Evolutionary conservation across 2,888 invertebrate species (phyloP), one percentile per base, ranked within the genome.

Genomic region (Chalcosyrphus nemorum): DNA sequence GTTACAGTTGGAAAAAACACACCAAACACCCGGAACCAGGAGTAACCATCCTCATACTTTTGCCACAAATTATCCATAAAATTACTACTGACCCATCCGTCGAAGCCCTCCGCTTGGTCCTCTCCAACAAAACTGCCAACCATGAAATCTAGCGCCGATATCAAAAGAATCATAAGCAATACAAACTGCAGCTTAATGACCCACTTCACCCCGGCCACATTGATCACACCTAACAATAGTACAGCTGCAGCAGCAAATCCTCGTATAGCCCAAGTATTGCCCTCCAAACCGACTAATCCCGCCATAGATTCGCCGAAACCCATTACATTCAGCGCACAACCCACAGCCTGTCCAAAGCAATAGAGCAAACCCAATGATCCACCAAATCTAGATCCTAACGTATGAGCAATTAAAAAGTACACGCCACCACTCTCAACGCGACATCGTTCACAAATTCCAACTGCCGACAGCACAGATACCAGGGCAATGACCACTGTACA

Each of bases 1-100:
- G 99, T 98, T 24, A 99, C 97, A 0, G 99, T 98, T 11, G 99
- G 98, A 91, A 99, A 99, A 92, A 99, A 99, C 1, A 99, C 97
- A 29, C 99, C 99, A 92, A 99, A 98, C 43, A 98, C 97, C 61
- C 96, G 96, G 92, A 99, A 99, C 96, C 98, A 99, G 80, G 95
- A 96, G 88, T 98, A 96, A 6, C 95, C 95, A 68, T 95, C 93
- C 65, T 94, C 93, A 92, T 97, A 98, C 65, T 94, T 93, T 0
- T 97, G 94, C 92, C 95, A 96, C 45, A 96, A 94, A 90, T 98
- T 98, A 87, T 96, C 94, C 68, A 93, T 92, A 87, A 98, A 94
- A 88, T 96, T 96, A 11, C 94, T 94, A 86, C 94, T 94, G 2
- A 95, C 93, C 96, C 98, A 98, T 0, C 98, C 98, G 86, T 95